Conservation (phyloP, 2,888 invertebrate species). For the Cataglyphis altisquamis region DNA sequence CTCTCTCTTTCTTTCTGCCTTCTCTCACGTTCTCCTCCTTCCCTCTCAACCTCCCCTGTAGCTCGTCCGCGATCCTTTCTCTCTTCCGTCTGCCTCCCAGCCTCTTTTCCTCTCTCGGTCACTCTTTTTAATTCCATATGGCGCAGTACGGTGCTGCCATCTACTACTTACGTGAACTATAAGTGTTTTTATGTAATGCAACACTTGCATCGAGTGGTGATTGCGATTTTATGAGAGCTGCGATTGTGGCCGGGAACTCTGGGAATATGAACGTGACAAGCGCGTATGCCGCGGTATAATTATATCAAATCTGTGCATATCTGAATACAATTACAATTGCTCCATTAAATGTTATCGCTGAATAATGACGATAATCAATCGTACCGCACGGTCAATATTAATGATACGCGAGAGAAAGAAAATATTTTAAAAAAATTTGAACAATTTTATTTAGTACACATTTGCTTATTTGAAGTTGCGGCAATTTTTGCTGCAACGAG, state of each 20-base stretch:
- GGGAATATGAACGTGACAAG: constrained; percentile 40
- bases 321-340: background rate
- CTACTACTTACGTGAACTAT: constrained; percentile 78
- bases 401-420: background rate
- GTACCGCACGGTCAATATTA: background rate
- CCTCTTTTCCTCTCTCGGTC: constrained; percentile 53
- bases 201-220: constrained; percentile 59
- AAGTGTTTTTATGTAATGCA: constrained; percentile 68
- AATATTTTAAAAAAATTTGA: background rate
- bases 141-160: constrained; percentile 82
- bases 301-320: constrained; percentile 4
- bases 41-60: constrained; percentile 36
- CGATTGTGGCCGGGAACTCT: constrained; percentile 18
- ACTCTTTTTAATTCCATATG: constrained; percentile 72
- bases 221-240: constrained; percentile 29
- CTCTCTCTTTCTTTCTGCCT: background rate
- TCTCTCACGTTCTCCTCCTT: constrained; percentile 13
- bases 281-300: background rate
- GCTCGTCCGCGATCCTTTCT: constrained; percentile 40
- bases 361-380: background rate
- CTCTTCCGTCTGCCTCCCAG: constrained; percentile 58
- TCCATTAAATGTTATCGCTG: background rate
- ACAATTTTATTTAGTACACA: background rate
- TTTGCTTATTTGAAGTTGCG: background rate
- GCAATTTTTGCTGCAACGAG: background rate